Evolutionary conservation across 2,113 vertebrate species (phyloP), one percentile per base, ranked within the genome.

Genomic region (Callorhinus ursinus): DNA sequence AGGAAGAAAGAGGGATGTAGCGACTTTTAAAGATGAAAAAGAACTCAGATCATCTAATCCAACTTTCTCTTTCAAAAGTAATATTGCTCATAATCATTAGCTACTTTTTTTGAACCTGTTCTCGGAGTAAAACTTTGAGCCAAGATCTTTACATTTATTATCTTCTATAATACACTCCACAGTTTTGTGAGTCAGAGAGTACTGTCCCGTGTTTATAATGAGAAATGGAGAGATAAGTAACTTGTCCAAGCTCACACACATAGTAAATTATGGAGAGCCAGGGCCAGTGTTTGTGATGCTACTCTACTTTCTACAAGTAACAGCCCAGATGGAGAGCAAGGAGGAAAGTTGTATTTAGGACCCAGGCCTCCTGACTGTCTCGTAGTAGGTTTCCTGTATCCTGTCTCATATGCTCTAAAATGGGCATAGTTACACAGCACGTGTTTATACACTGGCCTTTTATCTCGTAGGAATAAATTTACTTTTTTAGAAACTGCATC

Each of bases 21-120:
- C 12, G 93, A 83, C 92, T 74, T 88, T 89, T 85, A 65, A 96
- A 96, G 39, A 65, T n/a, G 19, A 82, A 36, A 80, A 88, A 71
- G n/a, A 91, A 86, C 16, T 95, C 59, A 86, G 4, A 65, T 65
- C 2, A 69, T 72, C 86, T 31, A 88, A 81, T 88, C 8, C 18
- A 88, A 36, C 13, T 12, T 95, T 76, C 9, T 85, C 12, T 91
- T 93, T 88, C 67, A 86, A 96, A 97, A 81, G 7, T 49, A 53
- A 49, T 39, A 69, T 51, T 51, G 85, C 19, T 90, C 55, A 24
- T 79, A 74, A 96, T 21, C 90, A 65, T 55, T 87, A 59, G 42
- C 26, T 33, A 61, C 21, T 36, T 61, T 83, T 77, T 93, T 71
- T 33, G n/a, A 95, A 88, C 13, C 55, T 79, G 12, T 49, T 67